Conservation (phyloP, 2,113 vertebrate species). For the Pelodiscus sinensis region DNA sequence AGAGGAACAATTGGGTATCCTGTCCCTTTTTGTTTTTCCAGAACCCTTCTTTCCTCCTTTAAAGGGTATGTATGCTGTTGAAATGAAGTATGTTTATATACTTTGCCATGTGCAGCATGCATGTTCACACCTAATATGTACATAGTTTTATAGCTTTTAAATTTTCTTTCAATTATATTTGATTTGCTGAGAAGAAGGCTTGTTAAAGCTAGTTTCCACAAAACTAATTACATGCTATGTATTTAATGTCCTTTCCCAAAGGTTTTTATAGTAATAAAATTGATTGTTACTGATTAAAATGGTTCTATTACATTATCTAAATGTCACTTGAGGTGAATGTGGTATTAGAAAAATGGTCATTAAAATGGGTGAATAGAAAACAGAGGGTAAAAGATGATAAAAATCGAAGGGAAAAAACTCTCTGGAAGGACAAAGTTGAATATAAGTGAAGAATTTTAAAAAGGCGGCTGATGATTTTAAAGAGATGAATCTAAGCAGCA, state of each 20-base stretch:
- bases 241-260: slow-evolving; percentile 72
- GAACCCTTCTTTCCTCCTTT: slow-evolving; percentile 5
- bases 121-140: slow-evolving; percentile 44
- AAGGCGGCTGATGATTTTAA: not conserved
- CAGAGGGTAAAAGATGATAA: slow-evolving; percentile 19
- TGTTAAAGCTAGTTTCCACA: slow-evolving; percentile 61
- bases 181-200: slow-evolving; percentile 68
- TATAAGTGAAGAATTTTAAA: not conserved
- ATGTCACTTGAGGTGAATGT: slow-evolving; percentile 60
- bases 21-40: slow-evolving; percentile 12
- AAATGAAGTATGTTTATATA: not conserved
- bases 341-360: slow-evolving; percentile 34
- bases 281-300: slow-evolving; percentile 75
- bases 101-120: not conserved
- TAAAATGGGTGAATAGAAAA: slow-evolving; percentile 38
- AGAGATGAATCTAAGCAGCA: not conserved
- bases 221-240: slow-evolving; percentile 73
- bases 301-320: slow-evolving; percentile 70
- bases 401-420: not conserved
- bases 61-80: not conserved
- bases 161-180: slow-evolving; percentile 74
- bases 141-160: slow-evolving; percentile 57
- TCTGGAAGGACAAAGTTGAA: not conserved
- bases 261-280: slow-evolving; percentile 73
- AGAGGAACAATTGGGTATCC: not conserved